Conservation (phyloP, 1,140 invertebrate genomes). For the Zaprionus taronus region DNA sequence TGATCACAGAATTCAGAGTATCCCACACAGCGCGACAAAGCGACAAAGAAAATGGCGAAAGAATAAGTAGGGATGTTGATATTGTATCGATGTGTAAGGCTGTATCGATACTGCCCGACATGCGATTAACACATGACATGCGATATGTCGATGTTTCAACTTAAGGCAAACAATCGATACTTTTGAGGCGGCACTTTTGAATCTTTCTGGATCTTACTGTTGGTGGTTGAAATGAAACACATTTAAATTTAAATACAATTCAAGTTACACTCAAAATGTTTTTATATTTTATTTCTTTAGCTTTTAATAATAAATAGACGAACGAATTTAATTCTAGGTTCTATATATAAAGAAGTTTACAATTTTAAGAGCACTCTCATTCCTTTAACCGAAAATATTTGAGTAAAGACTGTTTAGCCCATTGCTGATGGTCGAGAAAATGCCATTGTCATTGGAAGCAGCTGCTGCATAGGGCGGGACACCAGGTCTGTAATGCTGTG, state of each 20-base stretch:
- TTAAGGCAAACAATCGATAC: conserved; percentile 1
- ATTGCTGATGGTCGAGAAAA: conserved; percentile 90
- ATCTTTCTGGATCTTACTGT: neutral
- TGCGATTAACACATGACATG: neutral
- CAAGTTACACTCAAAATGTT: conserved; percentile 21
- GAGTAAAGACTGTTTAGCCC: conserved; percentile 90
- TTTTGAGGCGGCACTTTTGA: neutral
- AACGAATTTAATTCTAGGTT: conserved; percentile 32
- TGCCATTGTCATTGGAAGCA: conserved; percentile 85
- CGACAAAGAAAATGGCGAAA: conserved; percentile 79
- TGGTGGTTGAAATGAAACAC: neutral
- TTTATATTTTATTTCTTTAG: conserved; percentile 30
- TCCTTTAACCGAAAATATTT: conserved; percentile 89
- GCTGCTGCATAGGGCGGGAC: conserved; percentile 65
- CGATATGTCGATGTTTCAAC: neutral
- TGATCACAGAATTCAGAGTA: conserved; percentile 75
- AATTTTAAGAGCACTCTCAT: conserved; percentile 14
- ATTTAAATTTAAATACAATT: neutral
- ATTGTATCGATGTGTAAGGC: neutral
- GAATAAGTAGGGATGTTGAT: conserved; percentile 24
- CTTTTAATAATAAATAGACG: conserved; percentile 45
- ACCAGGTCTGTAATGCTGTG: conserved; percentile 85
- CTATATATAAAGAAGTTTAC: conserved; percentile 37
- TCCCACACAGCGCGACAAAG: conserved; percentile 65
- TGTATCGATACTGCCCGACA: conserved; percentile 10